Base-by-base conservation (phyloP, 2,888 invertebrate species). In the Drosophila borealis region DNA sequence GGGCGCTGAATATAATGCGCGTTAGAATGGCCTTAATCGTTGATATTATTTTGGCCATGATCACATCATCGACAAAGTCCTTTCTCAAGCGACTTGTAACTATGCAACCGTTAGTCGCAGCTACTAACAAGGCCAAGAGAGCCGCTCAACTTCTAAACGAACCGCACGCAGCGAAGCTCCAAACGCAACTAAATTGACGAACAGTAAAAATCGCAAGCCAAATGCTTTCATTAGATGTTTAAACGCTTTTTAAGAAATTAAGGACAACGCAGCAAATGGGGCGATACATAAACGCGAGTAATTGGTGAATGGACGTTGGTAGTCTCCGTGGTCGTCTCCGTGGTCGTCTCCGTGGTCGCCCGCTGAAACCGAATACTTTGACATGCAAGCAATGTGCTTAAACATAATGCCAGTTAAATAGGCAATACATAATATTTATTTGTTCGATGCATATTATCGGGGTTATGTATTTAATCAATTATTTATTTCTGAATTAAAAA, bases 21-120 rank as follows among this genome's bases (percentile, higher is more conserved):
- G 97, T 97, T 19, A 97, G 94, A 70, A 97, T 95, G 0, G 97
- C 97, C 91, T 97, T 97, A 59, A 96, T 94, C 0, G 96, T 96
- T 1, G 96, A 96, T 74, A 97, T 92, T 78, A 96, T 94, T 93
- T 96, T 96, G 72, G 95, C 95, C 96, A 97, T 96, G 72, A 78
- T 81, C 82, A 78, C 70, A 74, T 54, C 48, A 48, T 51, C 39
- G 33, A 8, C 72, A 78, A 63, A 65, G 44, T 65, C 37, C 29
- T 13, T 65, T 33, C 29, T 11, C 9, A 17, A 37, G 46, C 50
- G n/a, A 29, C 37, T 42, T 33, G 8, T n/a, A 44, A 29, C 29
- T n/a, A 11, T 36, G n/a, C 44, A 42, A 21, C 66, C 14, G 39
- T 37, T 45, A 46, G 48, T 37, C 34, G 29, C 29, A 46, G 70